phyloP scores from a whole-genome alignment of 2,113 vertebrate species.

The Meleagris gallopavo region DNA sequence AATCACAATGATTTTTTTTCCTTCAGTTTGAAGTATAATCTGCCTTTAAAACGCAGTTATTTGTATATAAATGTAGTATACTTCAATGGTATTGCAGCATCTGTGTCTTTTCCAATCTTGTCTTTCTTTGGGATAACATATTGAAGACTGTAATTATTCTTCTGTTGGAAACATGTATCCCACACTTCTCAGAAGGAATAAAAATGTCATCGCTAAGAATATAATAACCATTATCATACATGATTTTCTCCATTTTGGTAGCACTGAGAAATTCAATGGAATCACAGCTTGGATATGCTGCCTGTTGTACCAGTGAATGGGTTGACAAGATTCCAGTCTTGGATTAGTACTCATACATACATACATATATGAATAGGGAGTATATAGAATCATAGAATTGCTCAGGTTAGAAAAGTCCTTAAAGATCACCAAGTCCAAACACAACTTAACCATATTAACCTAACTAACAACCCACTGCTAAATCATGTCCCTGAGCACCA shows the following conservation, averaged over 20 bases:
- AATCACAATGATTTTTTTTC: background rate
- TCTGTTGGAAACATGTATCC: constrained; percentile 63
- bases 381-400: background rate
- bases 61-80: background rate
- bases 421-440: too few species aligned
- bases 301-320: background rate
- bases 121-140: background rate
- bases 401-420: too few species aligned
- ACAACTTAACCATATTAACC: too few species aligned
- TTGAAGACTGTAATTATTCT: constrained; percentile 55
- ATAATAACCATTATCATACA: background rate
- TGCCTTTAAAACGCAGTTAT: background rate
- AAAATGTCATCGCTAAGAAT: constrained; percentile 34
- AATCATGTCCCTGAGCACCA: too few species aligned
- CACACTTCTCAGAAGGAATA: constrained; percentile 62
- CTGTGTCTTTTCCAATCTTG: background rate
- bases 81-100: background rate
- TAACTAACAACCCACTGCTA: too few species aligned
- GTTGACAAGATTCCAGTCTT: background rate
- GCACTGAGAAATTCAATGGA: background rate
- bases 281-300: background rate
- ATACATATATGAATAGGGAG: background rate
- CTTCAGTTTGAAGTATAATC: background rate
- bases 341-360: background rate
- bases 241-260: background rate